Percentiles rank a stretch among this genome's conserved stretches.
Evolutionary conservation across 2,888 invertebrate species (phyloP).

Genomic region (Orthonevra nobilis): DNA sequence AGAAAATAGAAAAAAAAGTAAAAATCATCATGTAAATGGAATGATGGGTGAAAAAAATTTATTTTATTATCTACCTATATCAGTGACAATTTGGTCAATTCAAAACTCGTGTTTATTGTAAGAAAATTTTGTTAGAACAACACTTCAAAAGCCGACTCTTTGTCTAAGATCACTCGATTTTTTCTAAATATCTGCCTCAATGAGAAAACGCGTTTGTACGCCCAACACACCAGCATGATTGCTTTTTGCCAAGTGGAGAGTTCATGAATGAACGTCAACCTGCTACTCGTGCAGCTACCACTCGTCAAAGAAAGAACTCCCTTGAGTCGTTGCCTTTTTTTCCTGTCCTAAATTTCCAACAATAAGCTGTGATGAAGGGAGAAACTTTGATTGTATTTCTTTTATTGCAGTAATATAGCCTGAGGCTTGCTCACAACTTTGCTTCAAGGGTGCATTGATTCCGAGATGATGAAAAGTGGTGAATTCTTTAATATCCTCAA

Average conservation of each 20-base stretch:
- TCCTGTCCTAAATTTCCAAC: constrained; percentile 33
- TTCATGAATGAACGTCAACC: constrained; percentile 56
- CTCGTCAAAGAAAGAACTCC: constrained; percentile 43
- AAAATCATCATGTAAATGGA: too few relatives aligned
- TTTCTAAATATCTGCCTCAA: too few relatives aligned
- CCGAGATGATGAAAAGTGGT: constrained; percentile 59
- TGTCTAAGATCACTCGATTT: too few relatives aligned
- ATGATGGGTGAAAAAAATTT: too few relatives aligned
- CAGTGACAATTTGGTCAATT: too few relatives aligned
- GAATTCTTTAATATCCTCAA: constrained; percentile 67
- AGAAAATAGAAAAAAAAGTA: too few relatives aligned
- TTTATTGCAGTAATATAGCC: constrained; percentile 29
- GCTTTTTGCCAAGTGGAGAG: constrained; percentile 46
- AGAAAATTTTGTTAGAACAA: too few relatives aligned
- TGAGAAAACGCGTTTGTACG: too few relatives aligned
- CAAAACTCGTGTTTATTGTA: too few relatives aligned
- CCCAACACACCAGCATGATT: too few relatives aligned
- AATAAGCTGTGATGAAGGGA: constrained; percentile 15
- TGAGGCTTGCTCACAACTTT: constrained; percentile 46
- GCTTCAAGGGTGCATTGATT: constrained; percentile 51
- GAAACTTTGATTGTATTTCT: constrained; percentile 52
- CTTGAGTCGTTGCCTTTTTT: constrained; percentile 47
- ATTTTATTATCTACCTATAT: too few relatives aligned
- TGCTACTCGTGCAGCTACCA: constrained; percentile 43
- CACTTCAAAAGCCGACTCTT: too few relatives aligned